Base-by-base conservation (phyloP, 2,888 invertebrate species). In the Alcis repandata region DNA sequence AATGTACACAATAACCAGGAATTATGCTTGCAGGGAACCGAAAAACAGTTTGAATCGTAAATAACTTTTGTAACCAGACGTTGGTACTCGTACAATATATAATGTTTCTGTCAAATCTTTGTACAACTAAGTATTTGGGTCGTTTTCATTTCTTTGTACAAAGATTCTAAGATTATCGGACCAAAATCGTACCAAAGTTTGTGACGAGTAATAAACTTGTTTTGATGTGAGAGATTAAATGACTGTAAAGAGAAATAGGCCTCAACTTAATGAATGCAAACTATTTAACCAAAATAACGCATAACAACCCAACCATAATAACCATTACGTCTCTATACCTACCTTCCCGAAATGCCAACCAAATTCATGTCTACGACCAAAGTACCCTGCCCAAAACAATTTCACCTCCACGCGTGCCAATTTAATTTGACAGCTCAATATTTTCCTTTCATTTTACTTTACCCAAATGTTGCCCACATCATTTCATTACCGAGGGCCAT, bases 401-500 rank as follows among this genome's bases (percentile, higher is more conserved):
- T 66, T 61, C 54, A 17, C 33, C 38, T 57, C 52, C 65, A 66
- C 67, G 67, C 63, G 62, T 49, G 38, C 67, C 59, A 59, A 63
- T 59, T 63, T 63, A 67, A 67, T 67, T 63, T 67, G 63, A 67
- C 57, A 63, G 59, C 67, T 52, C 51, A 67, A 62, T 62, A 59
- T 71, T 70, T 64, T 54, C 63, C 46, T 66, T 67, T 63, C 64
- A 70, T 70, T 68, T 69, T 58, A 62, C 57, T 64, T 51, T 59
- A 52, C 62, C 69, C 66, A 72, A 72, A 64, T 68, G 62, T 66
- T 68, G 48, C 66, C 68, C 63, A 69, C 63, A 65, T 72, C 69
- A 70, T 79, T 82, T 79, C 79, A 76, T 83, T 78, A 79, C 79
- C 74, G 73, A 72, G 73, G 78, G 75, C 80, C 79, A 84, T 88